Conservation (phyloP, 1,140 invertebrate species). For the Rhagoletis zephyria region DNA sequence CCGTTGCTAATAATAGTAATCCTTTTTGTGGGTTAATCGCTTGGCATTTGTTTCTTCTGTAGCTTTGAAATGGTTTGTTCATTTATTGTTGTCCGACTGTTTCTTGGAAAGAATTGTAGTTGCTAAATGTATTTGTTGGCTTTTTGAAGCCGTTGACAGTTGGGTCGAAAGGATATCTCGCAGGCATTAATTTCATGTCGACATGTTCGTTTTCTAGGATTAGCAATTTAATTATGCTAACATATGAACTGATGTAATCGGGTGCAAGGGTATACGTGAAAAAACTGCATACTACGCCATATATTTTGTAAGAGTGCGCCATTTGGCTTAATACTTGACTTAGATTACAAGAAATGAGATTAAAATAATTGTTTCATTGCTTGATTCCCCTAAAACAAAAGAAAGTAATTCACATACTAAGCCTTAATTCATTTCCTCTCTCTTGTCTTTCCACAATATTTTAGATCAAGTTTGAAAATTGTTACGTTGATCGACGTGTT, state of each 20-base stretch:
- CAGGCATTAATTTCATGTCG: slow-evolving; percentile 13
- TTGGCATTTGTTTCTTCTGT: slow-evolving; percentile 27
- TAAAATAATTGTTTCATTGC: too few species aligned
- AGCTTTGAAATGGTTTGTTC: not conserved
- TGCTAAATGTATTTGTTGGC: not conserved
- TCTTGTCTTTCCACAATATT: too few species aligned
- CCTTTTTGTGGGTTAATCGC: slow-evolving; percentile 46
- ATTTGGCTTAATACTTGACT: too few species aligned
- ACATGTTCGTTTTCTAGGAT: slow-evolving; percentile 21
- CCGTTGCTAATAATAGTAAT: slow-evolving; percentile 54
- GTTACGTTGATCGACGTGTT: too few species aligned
- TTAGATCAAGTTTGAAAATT: too few species aligned
- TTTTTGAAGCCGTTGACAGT: not conserved
- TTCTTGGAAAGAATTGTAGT: not conserved
- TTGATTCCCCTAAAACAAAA: too few species aligned
- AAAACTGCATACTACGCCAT: too few species aligned
- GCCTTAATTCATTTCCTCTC: too few species aligned
- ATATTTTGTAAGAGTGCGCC: too few species aligned
- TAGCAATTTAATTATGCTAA: slow-evolving; percentile 24
- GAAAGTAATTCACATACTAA: too few species aligned
- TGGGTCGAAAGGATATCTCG: not conserved
- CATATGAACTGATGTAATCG: not conserved
- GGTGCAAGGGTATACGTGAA: too few species aligned
- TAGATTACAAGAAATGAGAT: too few species aligned
- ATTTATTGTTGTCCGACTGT: not conserved